These are phyloP conservation scores for Drosophila simulans DNA, from an alignment of 1,140 invertebrate genomes.

Conservation along the genomic window DNA sequence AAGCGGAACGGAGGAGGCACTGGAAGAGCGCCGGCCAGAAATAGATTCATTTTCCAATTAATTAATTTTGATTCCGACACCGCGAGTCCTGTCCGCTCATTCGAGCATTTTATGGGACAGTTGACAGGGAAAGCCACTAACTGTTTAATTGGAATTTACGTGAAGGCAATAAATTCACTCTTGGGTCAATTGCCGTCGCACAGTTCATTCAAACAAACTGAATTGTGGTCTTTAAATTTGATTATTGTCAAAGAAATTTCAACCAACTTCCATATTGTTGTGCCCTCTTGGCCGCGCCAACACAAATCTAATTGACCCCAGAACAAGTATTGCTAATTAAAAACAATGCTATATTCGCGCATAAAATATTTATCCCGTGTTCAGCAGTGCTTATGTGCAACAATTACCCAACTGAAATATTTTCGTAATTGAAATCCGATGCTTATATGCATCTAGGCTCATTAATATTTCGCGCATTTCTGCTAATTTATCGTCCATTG, in stretches of 20 bases:
- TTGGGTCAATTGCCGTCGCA: conserved; percentile 16
- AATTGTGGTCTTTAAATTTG: conserved; percentile 25
- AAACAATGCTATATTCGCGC: conserved; percentile 25
- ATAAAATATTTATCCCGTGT: conserved; percentile 37
- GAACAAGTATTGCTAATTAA: conserved; percentile 60
- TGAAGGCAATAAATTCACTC: conserved; percentile 42
- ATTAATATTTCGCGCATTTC: conserved; percentile 66
- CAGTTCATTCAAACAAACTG: conserved; percentile 25
- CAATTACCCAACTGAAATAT: conserved; percentile 49
- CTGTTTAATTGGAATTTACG: conserved; percentile 76
- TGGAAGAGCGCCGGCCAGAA: conserved; percentile 20
- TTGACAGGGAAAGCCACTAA: conserved; percentile 70
- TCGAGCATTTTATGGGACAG: conserved; percentile 60
- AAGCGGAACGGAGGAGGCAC: conserved; percentile 4
- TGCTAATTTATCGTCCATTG: conserved; percentile 56
- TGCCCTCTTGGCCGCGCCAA: not conserved
- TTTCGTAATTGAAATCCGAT: conserved; percentile 63
- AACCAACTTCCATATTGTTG: not conserved
- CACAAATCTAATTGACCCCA: conserved; percentile 44
- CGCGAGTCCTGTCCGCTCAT: conserved; percentile 27
- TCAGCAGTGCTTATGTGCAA: conserved; percentile 41
- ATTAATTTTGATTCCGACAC: conserved; percentile 71
- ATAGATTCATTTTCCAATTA: conserved; percentile 75
- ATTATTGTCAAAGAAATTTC: conserved; percentile 19
- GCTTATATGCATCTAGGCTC: conserved; percentile 27